Evolutionary conservation across 2,113 vertebrate species (phyloP).

Genomic region (Collichthys lucidus): DNA sequence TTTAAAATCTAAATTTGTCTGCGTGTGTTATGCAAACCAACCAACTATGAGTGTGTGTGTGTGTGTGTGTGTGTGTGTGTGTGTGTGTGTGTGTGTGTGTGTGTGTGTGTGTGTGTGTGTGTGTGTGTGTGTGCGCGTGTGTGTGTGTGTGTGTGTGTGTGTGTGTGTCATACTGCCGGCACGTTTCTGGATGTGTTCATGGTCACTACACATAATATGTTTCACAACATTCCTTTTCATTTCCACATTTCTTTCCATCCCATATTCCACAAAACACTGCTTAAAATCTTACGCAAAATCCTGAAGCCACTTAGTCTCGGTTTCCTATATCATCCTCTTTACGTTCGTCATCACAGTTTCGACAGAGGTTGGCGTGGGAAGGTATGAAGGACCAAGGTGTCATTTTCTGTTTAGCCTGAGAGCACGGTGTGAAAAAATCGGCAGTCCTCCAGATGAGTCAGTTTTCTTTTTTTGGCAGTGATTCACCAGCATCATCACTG

Average conservation of each 20-base stretch:
- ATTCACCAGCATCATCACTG: slow-evolving; percentile 5
- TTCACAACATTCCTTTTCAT: slow-evolving; percentile 28
- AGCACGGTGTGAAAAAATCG: neutral
- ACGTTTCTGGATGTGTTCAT: neutral
- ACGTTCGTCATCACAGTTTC: slow-evolving; percentile 55
- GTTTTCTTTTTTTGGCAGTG: neutral
- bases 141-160: too few relatives aligned
- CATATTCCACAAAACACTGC: slow-evolving; percentile 20
- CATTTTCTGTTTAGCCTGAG: slow-evolving; percentile 18
- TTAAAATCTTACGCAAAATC: slow-evolving; percentile 29
- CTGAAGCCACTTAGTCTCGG: slow-evolving; percentile 2
- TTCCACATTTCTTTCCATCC: slow-evolving; percentile 17
- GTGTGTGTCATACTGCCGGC: neutral
- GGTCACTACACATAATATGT: neutral
- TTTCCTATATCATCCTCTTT: slow-evolving; percentile 32
- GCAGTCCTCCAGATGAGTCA: slow-evolving; percentile 41
- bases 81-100: too few relatives aligned
- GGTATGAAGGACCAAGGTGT: slow-evolving; percentile 19
- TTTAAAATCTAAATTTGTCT: neutral
- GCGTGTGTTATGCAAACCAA: slow-evolving; percentile 9
- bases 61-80: too few relatives aligned
- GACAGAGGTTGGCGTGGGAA: slow-evolving; percentile 35
- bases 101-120: too few relatives aligned
- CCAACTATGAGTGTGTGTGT: too few relatives aligned
- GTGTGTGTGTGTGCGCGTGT: too few relatives aligned